Base-by-base conservation (phyloP, 2,888 invertebrate species). In the Hypena proboscidalis region DNA sequence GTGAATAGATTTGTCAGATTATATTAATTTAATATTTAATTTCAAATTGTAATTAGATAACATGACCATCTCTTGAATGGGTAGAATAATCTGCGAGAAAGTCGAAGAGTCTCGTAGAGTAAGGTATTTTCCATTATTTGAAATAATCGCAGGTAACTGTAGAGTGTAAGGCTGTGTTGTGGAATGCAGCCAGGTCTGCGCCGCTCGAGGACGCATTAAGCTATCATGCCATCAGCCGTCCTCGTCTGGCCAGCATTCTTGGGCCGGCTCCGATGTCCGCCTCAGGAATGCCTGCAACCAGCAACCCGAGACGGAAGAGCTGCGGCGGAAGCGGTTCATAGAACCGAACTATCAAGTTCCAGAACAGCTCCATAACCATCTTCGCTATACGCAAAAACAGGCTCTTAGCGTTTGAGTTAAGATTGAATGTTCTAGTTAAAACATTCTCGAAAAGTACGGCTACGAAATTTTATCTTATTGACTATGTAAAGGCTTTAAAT, bases 241-340 rank as follows among this genome's bases (percentile, higher is more conserved):
- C 77, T 70, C 61, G 84, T 80, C 82, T 81, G 77, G 79, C 72
- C 86, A 70, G 78, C 89, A 88, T 90, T 90, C 89, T 80, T 81
- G 54, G 70, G 70, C 76, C 70, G 77, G 80, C 74, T 77, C 83
- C 77, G 77, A 80, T 82, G 80, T 79, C 81, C 80, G 80, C 78
- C 81, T 74, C 68, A 77, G 83, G 87, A 88, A 88, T 88, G 83
- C 79, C 74, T 76, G 72, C 79, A 83, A 74, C 79, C 75, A 85
- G 87, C 85, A 88, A 89, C 85, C 82, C 89, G 89, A 90, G 87
- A 89, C 90, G 90, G 90, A 90, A 90, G 81, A 86, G 83, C 77
- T 68, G 70, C 85, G 81, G 83, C 90, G 90, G 90, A 90, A 90
- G 89, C 90, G 84, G 88, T 89, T 85, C 88, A 86, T 85, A 78